Evolutionary conservation across 1,140 invertebrate species (phyloP), one percentile per base, ranked within the genome.

Genomic region (Helicoverpa zea): DNA sequence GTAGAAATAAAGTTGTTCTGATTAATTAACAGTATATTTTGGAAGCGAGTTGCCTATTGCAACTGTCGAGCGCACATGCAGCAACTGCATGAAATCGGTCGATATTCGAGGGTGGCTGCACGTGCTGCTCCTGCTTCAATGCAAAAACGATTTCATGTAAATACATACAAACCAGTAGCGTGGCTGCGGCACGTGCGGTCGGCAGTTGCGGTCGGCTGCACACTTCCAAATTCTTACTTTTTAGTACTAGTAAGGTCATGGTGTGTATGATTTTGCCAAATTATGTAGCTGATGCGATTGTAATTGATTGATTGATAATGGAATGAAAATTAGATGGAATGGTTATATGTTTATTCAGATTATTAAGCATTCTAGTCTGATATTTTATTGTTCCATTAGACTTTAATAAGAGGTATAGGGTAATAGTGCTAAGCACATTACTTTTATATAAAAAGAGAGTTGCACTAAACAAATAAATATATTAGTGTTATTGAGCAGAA

Each of bases 351-450:
- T 76, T 16, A 61, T 61, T 51, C 56, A 76, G 59, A 63, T 51
- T 63, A 63, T 76, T 47, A 23, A 35, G 43, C 73, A 80, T 79
- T 84, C 85, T 88, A 88, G 86, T 88, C 86, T 86, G 73, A 88
- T 85, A 88, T 86, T 86, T 88, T 61, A 83, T 85, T 84, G 68
- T 85, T 82, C 59, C 73, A 76, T 76, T 51, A 63, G 73, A 75
- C 73, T 51, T 76, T 43, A 23, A 29, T 49, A 14, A 11, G 23
- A 72, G 16, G 16, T 14, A 23, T 72, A 35, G 51, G 18, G 47
- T 29, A 51, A 51, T 51, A 52, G 16, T 52, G 16, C 47, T 23
- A 30, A 64, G 63, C 30, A 64, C 9, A 64, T 30, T n/a, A 16
- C 61, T 64, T 14, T 47, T 10, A 47, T 13, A 43, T 9, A 43